These are phyloP conservation scores for Gambelia wislizenii DNA, from an alignment of 2,797 vertebrate species.

Conservation along the genomic window DNA sequence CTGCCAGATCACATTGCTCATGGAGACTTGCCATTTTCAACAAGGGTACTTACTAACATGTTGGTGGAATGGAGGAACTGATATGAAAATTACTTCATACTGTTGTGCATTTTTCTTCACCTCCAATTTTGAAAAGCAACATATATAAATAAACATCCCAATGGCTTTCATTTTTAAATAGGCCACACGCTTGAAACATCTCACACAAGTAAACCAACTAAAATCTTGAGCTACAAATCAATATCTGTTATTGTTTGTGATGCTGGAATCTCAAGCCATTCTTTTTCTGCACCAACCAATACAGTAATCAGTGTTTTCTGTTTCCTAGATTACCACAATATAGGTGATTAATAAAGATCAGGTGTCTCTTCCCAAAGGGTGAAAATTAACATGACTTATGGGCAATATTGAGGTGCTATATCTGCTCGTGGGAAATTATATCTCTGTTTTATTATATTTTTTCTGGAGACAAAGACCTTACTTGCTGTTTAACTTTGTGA, in stretches of 20 bases:
- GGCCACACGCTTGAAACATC: neutral
- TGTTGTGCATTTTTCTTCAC: slow-evolving; percentile 2
- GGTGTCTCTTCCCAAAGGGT: neutral
- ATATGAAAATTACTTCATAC: neutral
- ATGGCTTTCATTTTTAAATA: neutral
- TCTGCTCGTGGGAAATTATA: slow-evolving; percentile 28
- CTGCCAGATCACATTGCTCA: neutral
- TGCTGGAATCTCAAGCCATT: neutral
- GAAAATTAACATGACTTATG: slow-evolving; percentile 12
- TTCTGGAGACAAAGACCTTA: slow-evolving; percentile 25
- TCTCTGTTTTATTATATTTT: slow-evolving; percentile 10
- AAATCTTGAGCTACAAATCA: neutral
- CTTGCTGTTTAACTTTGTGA: slow-evolving; percentile 29
- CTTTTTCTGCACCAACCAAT: neutral
- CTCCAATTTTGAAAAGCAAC: slow-evolving; percentile 20
- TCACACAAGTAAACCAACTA: neutral
- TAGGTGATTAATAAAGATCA: neutral
- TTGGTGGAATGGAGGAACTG: neutral
- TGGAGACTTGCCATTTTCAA: neutral
- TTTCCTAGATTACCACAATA: slow-evolving; percentile 3
- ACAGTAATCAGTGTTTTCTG: neutral
- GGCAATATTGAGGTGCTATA: slow-evolving; percentile 36
- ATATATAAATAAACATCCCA: neutral
- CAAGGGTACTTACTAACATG: neutral
- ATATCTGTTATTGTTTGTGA: neutral